These are phyloP conservation scores for Propithecus perrieri DNA, from an alignment of 2,797 vertebrate genomes.

Conservation along the genomic window DNA sequence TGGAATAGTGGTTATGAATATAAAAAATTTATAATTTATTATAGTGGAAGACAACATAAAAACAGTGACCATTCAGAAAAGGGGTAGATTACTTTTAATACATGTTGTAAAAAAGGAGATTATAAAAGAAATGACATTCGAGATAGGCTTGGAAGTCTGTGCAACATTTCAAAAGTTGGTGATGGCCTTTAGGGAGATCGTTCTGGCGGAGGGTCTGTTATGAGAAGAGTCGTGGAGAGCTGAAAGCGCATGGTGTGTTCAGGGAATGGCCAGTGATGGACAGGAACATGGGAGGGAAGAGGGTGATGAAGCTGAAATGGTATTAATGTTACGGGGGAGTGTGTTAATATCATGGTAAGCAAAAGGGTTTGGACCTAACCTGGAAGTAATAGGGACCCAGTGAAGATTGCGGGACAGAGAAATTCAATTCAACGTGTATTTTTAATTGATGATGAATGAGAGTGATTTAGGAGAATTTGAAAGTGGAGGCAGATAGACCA, in stretches of 20 bases:
- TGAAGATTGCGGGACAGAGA: not conserved
- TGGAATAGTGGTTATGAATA: not conserved
- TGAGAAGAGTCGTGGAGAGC: not conserved
- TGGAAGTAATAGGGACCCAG: not conserved
- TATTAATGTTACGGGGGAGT: not conserved
- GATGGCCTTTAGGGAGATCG: not conserved
- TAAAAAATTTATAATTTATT: not conserved
- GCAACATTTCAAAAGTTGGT: not conserved
- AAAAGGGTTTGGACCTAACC: not conserved
- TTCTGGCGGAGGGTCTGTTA: not conserved
- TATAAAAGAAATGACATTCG: not conserved
- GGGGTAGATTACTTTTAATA: not conserved
- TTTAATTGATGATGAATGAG: not conserved
- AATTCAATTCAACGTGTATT: not conserved
- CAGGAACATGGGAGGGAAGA: not conserved
- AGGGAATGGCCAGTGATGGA: not conserved
- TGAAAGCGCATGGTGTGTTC: not conserved
- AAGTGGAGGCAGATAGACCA: not conserved
- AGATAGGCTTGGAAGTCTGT: not conserved
- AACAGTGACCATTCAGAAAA: not conserved
- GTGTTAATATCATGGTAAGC: not conserved
- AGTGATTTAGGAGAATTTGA: not conserved
- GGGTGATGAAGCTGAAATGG: not conserved
- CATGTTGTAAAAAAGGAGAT: not conserved
- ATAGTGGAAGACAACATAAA: not conserved